Evolutionary conservation across 1,140 invertebrate genomes (phyloP).

Genomic region (Ceratina japonica): DNA sequence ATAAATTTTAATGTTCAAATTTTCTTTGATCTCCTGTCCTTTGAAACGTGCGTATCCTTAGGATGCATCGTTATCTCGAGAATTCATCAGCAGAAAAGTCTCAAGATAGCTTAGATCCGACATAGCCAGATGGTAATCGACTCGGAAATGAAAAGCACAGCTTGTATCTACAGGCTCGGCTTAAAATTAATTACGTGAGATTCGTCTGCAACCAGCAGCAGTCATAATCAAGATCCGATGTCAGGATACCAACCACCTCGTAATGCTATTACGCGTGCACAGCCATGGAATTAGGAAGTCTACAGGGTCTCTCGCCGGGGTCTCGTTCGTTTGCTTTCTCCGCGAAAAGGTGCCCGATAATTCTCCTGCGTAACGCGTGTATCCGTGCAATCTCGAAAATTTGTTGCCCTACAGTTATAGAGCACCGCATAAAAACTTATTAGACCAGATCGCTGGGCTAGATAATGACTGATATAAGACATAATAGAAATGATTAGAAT

Average conservation of each 20-base stretch:
- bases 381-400: background rate
- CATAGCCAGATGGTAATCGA: conserved; percentile 29
- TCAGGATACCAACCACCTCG: conserved; percentile 11
- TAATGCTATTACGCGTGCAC: background rate
- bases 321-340: background rate
- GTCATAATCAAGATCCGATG: background rate
- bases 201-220: conserved; percentile 8
- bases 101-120: conserved; percentile 21
- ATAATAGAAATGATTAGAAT: background rate
- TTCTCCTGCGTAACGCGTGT: background rate
- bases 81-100: background rate
- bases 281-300: conserved; percentile 1
- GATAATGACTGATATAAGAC: background rate
- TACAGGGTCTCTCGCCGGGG: background rate
- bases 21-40: too few species aligned
- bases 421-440: background rate
- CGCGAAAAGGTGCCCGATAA: background rate
- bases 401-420: background rate
- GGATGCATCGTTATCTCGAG: background rate
- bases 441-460: background rate
- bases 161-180: background rate
- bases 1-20: too few species aligned
- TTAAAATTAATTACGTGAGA: conserved; percentile 45
- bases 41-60: too few species aligned
- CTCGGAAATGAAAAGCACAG: conserved; percentile 29